Base-by-base conservation (phyloP, 2,888 invertebrate species). In the Noctua fimbriata region DNA sequence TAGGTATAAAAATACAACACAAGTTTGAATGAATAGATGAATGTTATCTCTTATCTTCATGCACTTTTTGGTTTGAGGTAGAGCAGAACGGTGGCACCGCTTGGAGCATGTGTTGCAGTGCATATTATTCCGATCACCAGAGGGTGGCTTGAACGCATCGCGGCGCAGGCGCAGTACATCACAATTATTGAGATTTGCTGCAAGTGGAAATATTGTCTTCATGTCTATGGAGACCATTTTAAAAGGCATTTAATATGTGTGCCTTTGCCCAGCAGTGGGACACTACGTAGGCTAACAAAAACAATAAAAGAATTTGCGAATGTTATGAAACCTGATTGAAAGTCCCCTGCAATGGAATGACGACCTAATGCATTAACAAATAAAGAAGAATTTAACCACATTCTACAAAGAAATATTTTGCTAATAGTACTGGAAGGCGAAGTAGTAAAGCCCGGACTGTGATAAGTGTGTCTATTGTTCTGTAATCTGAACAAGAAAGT, bases 51-150 rank as follows among this genome's bases (percentile, higher is more conserved):
- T 7, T 66, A 85, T 74, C 86, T 79, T 85, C 71, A 85, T 72
- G 79, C 86, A 79, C 36, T 63, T 86, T 72, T 60, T 71, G 12
- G 16, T 14, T 82, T 65, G 24, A 86, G 79, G 70, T n/a, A 85
- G 86, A 86, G 86, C 84, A 86, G 79, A 85, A 85, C 85, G 52
- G 55, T 65, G 69, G 36, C 76, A 74, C 69, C 82, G 70, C n/a
- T 73, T 16, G 52, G 12, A 44, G 47, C n/a, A 67, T 41, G 66
- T 41, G 73, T 41, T 63, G 24, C 67, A 66, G 16, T 73, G 69
- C 69, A 63, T 1, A 79, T 85, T 86, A 85, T 36, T 9, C 10
- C 52, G 14, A 10, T 36, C 74, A 85, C 10, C 82, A 32, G 85
- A 82, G 76, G 76, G 73, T 79, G 65, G 28, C 82, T n/a, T 32